A percentile compares a stretch with the other conserved stretches of the same genome.
phyloP scores from a whole-genome alignment of 2,888 invertebrate genomes.

The Chaitophorus viminalis region DNA sequence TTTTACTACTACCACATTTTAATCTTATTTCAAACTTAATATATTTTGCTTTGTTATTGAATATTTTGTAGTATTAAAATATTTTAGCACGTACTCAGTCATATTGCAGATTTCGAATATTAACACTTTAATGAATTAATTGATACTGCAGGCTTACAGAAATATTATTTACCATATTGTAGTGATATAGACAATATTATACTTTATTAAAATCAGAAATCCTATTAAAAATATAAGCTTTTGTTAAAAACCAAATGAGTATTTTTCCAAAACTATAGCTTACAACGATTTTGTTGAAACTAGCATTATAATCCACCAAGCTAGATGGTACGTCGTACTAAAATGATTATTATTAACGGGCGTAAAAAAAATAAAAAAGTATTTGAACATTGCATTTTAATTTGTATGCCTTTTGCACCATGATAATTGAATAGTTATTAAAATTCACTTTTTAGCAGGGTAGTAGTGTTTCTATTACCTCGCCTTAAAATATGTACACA shows the following conservation, averaged over 20 bases:
- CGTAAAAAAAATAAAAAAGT: neutral
- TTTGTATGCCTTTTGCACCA: neutral
- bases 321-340: neutral
- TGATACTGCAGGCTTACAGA: slow-evolving; percentile 4
- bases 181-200: neutral
- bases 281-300: neutral
- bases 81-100: slow-evolving; percentile 35
- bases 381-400: neutral
- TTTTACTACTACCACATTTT: slow-evolving; percentile 28
- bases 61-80: slow-evolving; percentile 30
- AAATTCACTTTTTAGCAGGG: neutral
- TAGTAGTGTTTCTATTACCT: neutral
- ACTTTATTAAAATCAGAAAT: neutral
- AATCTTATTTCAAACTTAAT: slow-evolving; percentile 43
- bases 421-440: neutral
- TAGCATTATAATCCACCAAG: neutral
- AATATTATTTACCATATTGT: neutral
- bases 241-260: neutral
- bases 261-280: neutral
- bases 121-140: neutral
- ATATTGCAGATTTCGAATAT: neutral
- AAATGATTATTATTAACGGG: neutral
- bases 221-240: neutral
- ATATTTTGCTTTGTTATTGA: slow-evolving; percentile 29
- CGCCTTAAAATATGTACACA: neutral